Percentiles rank a stretch among this genome's conserved stretches.
phyloP scores from a whole-genome alignment of 2,888 invertebrate genomes.

The Tetragnatha montana region DNA sequence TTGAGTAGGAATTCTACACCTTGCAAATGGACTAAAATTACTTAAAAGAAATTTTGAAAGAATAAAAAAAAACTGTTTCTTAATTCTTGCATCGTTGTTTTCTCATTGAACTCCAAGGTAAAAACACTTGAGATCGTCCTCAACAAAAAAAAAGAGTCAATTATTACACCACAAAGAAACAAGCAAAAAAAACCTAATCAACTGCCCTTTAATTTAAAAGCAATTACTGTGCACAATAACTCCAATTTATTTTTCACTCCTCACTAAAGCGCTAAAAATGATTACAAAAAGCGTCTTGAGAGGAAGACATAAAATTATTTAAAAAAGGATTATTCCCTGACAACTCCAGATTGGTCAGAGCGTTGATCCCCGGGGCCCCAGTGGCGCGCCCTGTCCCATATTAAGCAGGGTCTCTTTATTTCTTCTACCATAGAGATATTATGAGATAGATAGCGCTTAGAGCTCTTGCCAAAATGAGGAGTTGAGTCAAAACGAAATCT shows the following conservation, averaged over 20 bases:
- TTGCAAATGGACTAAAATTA: no score
- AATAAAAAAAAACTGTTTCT: no score
- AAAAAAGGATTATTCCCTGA: not conserved
- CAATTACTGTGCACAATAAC: conserved; percentile 5
- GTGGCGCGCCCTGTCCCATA: not conserved
- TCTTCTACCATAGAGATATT: not conserved
- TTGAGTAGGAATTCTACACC: no score
- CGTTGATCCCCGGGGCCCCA: conserved; percentile 2
- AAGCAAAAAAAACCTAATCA: not conserved
- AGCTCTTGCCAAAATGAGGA: no score
- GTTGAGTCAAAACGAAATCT: no score
- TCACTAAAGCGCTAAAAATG: not conserved
- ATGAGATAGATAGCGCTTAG: no score
- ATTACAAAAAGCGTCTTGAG: not conserved
- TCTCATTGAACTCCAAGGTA: no score
- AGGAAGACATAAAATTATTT: conserved; percentile 11
- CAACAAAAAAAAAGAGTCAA: not conserved
- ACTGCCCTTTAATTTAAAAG: not conserved
- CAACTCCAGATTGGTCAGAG: conserved; percentile 29
- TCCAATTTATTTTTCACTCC: not conserved
- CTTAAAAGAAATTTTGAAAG: no score
- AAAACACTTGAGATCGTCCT: no score
- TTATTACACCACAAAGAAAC: not conserved
- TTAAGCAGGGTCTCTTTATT: conserved; percentile 26
- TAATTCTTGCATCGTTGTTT: no score